These are phyloP conservation scores for Anthoscopus minutus DNA, from an alignment of 2,113 vertebrate genomes.

Conservation along the genomic window DNA sequence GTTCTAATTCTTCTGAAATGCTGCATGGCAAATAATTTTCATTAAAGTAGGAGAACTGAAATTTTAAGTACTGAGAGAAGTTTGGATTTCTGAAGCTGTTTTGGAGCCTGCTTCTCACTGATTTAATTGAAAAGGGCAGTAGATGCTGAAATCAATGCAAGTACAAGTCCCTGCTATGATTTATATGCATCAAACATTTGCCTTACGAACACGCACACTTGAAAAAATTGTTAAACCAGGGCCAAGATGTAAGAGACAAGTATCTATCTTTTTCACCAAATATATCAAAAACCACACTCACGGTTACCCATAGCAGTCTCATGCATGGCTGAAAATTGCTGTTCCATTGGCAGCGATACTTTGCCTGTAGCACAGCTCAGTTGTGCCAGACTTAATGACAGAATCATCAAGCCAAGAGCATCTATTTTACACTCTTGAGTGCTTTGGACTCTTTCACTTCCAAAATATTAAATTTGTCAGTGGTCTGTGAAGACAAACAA, in stretches of 20 bases:
- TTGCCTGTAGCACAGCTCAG: background rate
- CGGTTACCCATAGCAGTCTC: background rate
- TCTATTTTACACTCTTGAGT: background rate
- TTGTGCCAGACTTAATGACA: background rate
- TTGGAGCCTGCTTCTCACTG: background rate
- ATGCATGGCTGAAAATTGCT: background rate
- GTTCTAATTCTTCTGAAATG: background rate
- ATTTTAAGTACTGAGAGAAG: background rate
- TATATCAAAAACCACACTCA: background rate
- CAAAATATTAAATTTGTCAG: background rate
- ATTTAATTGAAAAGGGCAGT: background rate
- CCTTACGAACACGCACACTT: background rate
- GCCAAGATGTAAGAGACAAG: background rate
- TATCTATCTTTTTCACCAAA: background rate
- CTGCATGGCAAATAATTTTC: background rate
- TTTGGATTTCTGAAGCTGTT: background rate
- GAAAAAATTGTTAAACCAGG: background rate
- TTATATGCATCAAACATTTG: background rate
- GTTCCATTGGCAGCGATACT: background rate
- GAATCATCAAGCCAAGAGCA: background rate
- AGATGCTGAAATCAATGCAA: background rate
- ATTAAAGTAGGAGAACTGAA: background rate
- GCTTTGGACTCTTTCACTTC: background rate
- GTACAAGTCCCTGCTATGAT: background rate
- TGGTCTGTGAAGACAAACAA: background rate